Percentiles rank a stretch among this genome's conserved stretches.
Evolutionary conservation across 2,888 invertebrate genomes (phyloP).

Genomic region (Mechanitis messenoides): DNA sequence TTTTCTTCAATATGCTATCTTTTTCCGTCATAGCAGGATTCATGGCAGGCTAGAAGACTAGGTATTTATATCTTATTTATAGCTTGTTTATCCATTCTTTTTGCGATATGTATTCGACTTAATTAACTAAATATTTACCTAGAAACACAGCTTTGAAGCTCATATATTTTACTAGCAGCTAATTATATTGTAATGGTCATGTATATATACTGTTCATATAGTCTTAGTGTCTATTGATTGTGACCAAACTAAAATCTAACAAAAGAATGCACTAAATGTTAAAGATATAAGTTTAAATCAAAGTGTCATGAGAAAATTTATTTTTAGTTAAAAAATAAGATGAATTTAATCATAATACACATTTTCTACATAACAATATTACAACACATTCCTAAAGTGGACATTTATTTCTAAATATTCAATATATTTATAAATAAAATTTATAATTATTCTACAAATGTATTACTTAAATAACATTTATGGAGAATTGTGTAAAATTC

Average conservation of each 20-base stretch:
- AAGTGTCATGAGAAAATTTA: no score
- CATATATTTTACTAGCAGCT: background rate
- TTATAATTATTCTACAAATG: no score
- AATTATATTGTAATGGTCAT: background rate
- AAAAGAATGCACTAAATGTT: background rate
- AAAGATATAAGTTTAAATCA: background rate
- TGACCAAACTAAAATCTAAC: background rate
- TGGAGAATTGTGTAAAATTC: no score
- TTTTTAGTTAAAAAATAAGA: no score
- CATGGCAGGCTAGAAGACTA: constrained; percentile 17
- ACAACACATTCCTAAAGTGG: no score
- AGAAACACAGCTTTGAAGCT: background rate
- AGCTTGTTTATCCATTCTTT: constrained; percentile 28
- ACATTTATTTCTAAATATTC: no score
- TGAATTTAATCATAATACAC: no score
- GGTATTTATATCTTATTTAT: constrained; percentile 28
- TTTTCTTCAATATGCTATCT: constrained; percentile 21
- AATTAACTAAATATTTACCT: background rate
- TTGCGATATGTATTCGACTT: constrained; percentile 9
- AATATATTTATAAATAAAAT: no score
- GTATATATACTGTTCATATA: background rate
- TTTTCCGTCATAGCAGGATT: constrained; percentile 25
- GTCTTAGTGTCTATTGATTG: background rate
- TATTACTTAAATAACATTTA: no score
- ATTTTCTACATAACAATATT: no score